Conservation (phyloP, 2,888 invertebrate species). For the Epistrophe eligans region DNA sequence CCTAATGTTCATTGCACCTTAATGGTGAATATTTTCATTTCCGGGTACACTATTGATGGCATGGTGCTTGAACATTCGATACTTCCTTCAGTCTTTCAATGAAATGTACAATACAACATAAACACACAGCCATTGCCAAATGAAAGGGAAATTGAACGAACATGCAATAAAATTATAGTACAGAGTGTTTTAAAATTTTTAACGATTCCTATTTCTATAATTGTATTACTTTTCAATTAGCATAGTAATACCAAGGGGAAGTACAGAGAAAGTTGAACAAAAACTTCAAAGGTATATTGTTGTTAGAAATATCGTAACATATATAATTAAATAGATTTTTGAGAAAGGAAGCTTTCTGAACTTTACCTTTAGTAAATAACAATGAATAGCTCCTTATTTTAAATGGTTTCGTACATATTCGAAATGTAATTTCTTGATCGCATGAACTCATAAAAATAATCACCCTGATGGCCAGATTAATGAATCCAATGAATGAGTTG, state of each 20-base stretch:
- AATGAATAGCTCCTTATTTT: too few relatives aligned
- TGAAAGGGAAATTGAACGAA: conserved; percentile 52
- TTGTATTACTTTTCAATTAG: conserved; percentile 2
- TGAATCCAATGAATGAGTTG: too few relatives aligned
- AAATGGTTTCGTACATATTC: too few relatives aligned
- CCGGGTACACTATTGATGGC: conserved; percentile 42
- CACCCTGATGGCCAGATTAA: too few relatives aligned
- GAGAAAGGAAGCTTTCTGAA: too few relatives aligned
- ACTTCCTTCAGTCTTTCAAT: conserved; percentile 30
- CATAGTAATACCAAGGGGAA: not conserved
- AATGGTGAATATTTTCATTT: conserved; percentile 56
- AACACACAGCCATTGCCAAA: conserved; percentile 13
- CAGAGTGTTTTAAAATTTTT: not conserved
- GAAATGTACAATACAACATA: not conserved
- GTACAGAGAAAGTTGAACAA: not conserved
- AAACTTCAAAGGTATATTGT: not conserved
- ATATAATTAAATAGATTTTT: too few relatives aligned
- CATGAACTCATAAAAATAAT: too few relatives aligned
- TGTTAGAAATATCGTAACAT: not conserved
- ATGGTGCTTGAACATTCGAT: conserved; percentile 21
- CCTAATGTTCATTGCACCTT: conserved; percentile 38
- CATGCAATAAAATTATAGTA: conserved; percentile 4
- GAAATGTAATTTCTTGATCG: too few relatives aligned
- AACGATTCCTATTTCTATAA: not conserved
- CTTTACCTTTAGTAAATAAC: too few relatives aligned